Percentiles rank a stretch among this genome's conserved stretches.
Evolutionary conservation across 2,797 vertebrate species (phyloP).

Genomic region (Paedocypris micromegethes): DNA sequence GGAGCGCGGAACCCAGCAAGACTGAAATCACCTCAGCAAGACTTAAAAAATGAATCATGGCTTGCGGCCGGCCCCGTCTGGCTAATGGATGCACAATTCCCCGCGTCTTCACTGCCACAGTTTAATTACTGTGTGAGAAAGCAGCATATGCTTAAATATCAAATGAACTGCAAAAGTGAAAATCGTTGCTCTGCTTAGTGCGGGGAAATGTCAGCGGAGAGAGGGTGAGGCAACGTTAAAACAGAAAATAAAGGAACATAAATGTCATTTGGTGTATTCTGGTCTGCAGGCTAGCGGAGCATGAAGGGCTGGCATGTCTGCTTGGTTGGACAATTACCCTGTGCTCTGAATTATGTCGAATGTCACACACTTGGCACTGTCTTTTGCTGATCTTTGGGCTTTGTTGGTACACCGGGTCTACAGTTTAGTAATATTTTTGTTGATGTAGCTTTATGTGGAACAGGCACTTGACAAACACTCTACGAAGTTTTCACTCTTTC

Average conservation of each 20-base stretch:
- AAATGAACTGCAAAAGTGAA: slow-evolving; percentile 52
- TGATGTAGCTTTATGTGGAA: not conserved
- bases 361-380: slow-evolving; percentile 57
- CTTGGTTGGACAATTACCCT: slow-evolving; percentile 59
- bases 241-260: slow-evolving; percentile 56
- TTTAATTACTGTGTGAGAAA: slow-evolving; percentile 59
- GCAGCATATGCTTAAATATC: slow-evolving; percentile 48
- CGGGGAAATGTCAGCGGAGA: slow-evolving; percentile 61
- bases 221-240: slow-evolving; percentile 49
- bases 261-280: slow-evolving; percentile 67
- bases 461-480: too few relatives aligned
- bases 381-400: slow-evolving; percentile 49
- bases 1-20: slow-evolving; percentile 42
- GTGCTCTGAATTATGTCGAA: slow-evolving; percentile 61
- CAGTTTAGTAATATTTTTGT: slow-evolving; percentile 1
- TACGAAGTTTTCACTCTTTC: too few relatives aligned
- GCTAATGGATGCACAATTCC: slow-evolving; percentile 61
- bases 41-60: slow-evolving; percentile 64
- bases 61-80: slow-evolving; percentile 57
- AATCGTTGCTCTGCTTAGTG: slow-evolving; percentile 48
- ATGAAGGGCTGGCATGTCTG: slow-evolving; percentile 57
- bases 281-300: slow-evolving; percentile 56
- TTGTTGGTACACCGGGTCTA: slow-evolving; percentile 31
- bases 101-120: slow-evolving; percentile 37
- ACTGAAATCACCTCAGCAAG: slow-evolving; percentile 51